Base-by-base conservation (phyloP, 2,797 vertebrate species). In the Tangara arthus region DNA sequence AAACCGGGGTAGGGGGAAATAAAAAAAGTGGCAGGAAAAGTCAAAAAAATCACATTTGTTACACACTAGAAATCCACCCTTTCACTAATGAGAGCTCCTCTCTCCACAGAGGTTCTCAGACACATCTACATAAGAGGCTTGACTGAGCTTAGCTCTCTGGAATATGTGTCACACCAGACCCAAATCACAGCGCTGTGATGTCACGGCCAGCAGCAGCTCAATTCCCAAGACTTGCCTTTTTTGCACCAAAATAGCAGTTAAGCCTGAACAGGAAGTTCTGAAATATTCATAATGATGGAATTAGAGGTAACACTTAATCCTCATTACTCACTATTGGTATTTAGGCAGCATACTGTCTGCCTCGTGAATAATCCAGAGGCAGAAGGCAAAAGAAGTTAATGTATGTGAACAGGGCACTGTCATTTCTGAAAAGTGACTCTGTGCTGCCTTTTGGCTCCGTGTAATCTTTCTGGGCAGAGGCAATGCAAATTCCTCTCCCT, bases 241-340 rank as follows among this genome's bases (percentile, higher is more conserved):
- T 81, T 61, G 69, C 95, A 96, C 93, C 90, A 64, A 95, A 97
- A 97, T 90, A 97, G 95, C 89, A 92, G 84, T 59, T 95, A 96
- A 97, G 94, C 93, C 93, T 93, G 96, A 93, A 94, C 70, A 92
- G 49, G 90, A 96, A 95, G 80, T 93, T 93, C 81, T 83, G 87
- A 91, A 95, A 95, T 91, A 89, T 79, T 93, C 83, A 42, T 68
- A 63, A 72, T 6, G 37, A 80, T 5, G n/a, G 93, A 96, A 94
- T 93, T 89, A 92, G 77, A 65, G 73, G 82, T 93, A 90, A 85
- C 94, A 60, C 71, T 91, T 97, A 96, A 97, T 95, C 92, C 93
- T 93, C 71, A 28, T 93, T 86, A 90, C 21, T 66, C 46, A 75
- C 92, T 96, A 35, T 55, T 70, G 83, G 78, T 87, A 93, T 95